phyloP scores from a whole-genome alignment of 2,888 invertebrate species.

The Epirrita christyi region DNA sequence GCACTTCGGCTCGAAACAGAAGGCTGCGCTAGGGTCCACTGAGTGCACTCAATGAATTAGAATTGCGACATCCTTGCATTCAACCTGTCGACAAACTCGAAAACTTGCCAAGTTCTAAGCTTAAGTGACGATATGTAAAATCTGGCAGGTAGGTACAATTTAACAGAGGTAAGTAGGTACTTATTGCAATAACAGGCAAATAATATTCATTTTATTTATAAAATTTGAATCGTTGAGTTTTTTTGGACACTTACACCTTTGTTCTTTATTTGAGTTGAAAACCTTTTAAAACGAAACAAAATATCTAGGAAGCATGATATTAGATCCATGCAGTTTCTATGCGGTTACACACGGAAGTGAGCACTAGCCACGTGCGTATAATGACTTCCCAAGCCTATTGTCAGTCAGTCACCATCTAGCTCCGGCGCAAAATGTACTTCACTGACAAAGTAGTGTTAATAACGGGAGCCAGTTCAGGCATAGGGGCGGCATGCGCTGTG shows the following conservation, averaged over 20 bases:
- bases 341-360: slow-evolving; percentile 52
- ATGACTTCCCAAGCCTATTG: slow-evolving; percentile 27
- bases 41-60: slow-evolving; percentile 32
- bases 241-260: too few relatives aligned
- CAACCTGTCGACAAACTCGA: slow-evolving; percentile 18
- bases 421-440: slow-evolving; percentile 59
- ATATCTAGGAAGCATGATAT: slow-evolving; percentile 46
- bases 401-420: slow-evolving; percentile 43
- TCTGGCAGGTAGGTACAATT: too few relatives aligned
- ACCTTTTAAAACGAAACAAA: slow-evolving; percentile 38
- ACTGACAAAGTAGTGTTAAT: slow-evolving; percentile 67
- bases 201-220: too few relatives aligned
- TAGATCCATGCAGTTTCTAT: slow-evolving; percentile 40
- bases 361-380: slow-evolving; percentile 38
- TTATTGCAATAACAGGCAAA: neutral
- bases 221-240: too few relatives aligned
- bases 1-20: slow-evolving; percentile 14
- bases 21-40: slow-evolving; percentile 16
- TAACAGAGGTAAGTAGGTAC: neutral
- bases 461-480: slow-evolving; percentile 73
- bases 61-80: slow-evolving; percentile 29
- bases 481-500: slow-evolving; percentile 66
- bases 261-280: neutral
- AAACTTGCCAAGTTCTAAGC: slow-evolving; percentile 9
- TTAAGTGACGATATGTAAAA: neutral